A percentile compares a stretch with the other conserved stretches of the same genome.
Conservation (phyloP, 2,113 vertebrate genomes). For the Murina feae region DNA sequence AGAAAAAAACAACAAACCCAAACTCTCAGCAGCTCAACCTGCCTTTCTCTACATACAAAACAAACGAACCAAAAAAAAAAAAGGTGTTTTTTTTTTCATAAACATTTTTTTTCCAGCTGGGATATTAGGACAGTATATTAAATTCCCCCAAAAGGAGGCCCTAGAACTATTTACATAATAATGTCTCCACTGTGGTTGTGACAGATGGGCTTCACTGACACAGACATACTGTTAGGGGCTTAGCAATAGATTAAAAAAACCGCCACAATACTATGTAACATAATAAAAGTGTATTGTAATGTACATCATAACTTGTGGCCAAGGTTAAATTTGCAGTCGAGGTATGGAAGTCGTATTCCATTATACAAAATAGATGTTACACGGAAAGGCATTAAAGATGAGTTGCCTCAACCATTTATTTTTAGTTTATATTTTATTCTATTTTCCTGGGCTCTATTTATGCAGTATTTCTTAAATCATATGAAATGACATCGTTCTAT, state of each 20-base stretch:
- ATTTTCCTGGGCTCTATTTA: conserved; percentile 77
- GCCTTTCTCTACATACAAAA: conserved; percentile 65
- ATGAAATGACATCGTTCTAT: conserved; percentile 12
- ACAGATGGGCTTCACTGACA: conserved; percentile 87
- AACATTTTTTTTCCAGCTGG: conserved; percentile 80
- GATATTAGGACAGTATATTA: conserved; percentile 88
- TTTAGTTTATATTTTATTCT: conserved; percentile 82
- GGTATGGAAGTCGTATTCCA: conserved; percentile 84
- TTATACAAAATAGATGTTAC: conserved; percentile 83
- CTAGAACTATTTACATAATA: conserved; percentile 87
- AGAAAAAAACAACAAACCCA: conserved; percentile 27
- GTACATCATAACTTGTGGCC: conserved; percentile 87
- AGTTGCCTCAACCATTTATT: conserved; percentile 82
- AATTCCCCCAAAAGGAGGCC: conserved; percentile 84
- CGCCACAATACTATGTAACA: conserved; percentile 85
- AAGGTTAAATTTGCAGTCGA: conserved; percentile 87
- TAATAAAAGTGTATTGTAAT: conserved; percentile 87
- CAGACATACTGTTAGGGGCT: conserved; percentile 84
- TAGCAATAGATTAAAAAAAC: conserved; percentile 86
- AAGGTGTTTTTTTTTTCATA: conserved; percentile 73
- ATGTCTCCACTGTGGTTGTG: conserved; percentile 86
- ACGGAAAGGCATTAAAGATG: conserved; percentile 81
- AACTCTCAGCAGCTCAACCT: conserved; percentile 57
- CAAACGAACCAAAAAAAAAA: conserved; percentile 47
- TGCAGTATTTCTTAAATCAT: conserved; percentile 51